Evolutionary conservation across 2,888 invertebrate species (phyloP).

Genomic region (Ferrisia virgata): DNA sequence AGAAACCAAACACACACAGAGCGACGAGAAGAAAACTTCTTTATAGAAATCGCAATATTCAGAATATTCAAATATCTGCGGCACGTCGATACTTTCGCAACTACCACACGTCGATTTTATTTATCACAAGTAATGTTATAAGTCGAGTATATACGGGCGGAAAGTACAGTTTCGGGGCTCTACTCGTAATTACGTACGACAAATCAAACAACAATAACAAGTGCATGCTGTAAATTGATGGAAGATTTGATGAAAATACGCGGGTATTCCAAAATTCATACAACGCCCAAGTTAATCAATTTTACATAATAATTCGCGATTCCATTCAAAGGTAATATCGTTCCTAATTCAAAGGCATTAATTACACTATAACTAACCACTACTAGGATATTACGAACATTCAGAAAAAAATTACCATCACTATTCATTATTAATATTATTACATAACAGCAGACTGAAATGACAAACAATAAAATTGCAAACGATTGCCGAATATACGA

Average conservation of each 20-base stretch:
- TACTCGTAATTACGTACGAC: background rate
- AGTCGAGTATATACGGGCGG: background rate
- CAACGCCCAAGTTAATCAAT: background rate
- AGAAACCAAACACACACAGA: background rate
- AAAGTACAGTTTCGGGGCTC: background rate
- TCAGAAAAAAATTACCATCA: background rate
- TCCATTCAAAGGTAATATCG: too few species aligned
- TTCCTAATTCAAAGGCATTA: too few species aligned
- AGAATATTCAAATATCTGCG: background rate
- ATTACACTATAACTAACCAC: too few species aligned
- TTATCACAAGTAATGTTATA: background rate
- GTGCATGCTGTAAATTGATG: background rate
- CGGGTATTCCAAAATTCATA: background rate
- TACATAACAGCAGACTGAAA: too few species aligned
- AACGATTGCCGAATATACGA: too few species aligned
- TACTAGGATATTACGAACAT: too few species aligned
- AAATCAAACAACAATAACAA: background rate
- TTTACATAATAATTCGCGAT: background rate
- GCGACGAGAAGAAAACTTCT: background rate
- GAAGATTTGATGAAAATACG: background rate
- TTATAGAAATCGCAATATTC: background rate
- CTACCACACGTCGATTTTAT: background rate
- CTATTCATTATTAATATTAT: too few species aligned
- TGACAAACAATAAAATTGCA: too few species aligned
- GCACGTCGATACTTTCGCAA: background rate